Conservation (phyloP, 2,113 vertebrate species). For the Baryphthengus martii region DNA sequence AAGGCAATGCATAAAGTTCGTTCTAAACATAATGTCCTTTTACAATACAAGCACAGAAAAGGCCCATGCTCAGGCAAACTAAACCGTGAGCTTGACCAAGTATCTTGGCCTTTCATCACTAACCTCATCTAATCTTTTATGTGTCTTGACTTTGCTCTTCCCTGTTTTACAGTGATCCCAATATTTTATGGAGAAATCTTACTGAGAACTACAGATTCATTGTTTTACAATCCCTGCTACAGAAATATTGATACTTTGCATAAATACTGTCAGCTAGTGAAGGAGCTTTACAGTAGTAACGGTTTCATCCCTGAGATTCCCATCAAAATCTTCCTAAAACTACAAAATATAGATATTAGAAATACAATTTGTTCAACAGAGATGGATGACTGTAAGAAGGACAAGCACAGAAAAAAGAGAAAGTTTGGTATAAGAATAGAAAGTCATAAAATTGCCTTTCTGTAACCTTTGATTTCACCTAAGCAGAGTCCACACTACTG, state of each 20-base stretch:
- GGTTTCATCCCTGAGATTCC: background rate
- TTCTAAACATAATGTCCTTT: background rate
- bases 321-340: background rate
- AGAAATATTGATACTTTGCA: background rate
- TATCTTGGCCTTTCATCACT: background rate
- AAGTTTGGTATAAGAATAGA: background rate
- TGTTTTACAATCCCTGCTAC: background rate
- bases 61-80: accelerated
- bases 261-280: background rate
- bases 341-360: background rate
- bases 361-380: background rate
- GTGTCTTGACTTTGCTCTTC: background rate
- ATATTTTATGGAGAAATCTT: background rate
- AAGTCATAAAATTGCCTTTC: background rate
- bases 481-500: background rate
- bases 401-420: background rate
- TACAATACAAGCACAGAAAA: background rate
- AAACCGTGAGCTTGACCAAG: background rate
- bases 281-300: background rate
- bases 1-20: background rate
- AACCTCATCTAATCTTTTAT: background rate
- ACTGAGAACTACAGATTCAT: background rate
- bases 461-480: background rate
- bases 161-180: background rate
- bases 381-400: background rate